Base-by-base conservation (phyloP, 2,113 vertebrate genomes). In the Mormyrus lacerda region DNA sequence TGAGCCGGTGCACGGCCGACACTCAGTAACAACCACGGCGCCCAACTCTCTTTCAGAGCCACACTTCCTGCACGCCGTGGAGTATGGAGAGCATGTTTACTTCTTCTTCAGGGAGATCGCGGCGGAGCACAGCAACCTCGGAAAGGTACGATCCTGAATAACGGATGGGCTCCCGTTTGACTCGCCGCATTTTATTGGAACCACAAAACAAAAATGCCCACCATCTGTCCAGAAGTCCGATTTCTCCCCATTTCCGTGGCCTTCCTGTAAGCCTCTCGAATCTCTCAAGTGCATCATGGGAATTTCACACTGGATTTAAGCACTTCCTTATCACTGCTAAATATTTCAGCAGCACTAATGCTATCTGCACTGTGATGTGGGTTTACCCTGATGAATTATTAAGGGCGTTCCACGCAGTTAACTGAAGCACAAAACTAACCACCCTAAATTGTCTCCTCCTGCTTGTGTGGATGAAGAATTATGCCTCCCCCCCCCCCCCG, bases 51-150 rank as follows among this genome's bases (percentile, higher is more conserved):
- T 95, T 96, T 88, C 96, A 99, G 98, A 99, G 91, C 98, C 98
- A 55, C 98, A 99, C 93, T 99, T 99, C 93, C 97, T 99, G 92
- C 98, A 99, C 3, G 98, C 98, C 90, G 98, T 98, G 88, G 98
- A 99, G 92, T 99, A 99, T 0, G 98, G 98, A 93, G 98, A 97
- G 94, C 99, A 97, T 7, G 97, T 99, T 90, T 99, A 99, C 95
- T 99, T 99, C 94, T 99, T 99, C 97, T 99, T 98, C 93, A 96
- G 97, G 93, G 98, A 99, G 95, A 99, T 99, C 69, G 98, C 98
- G 3, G 97, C 97, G 19, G 98, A 99, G 92, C 97, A 99, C 94
- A 99, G 98, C 92, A 99, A 97, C 92, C 95, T 99, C 93, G 98
- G 98, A 94, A 99, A 99, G 97, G 98, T 97, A 94, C 9, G 31